These are phyloP conservation scores for Trichogramma evanescens DNA, from an alignment of 2,888 invertebrate genomes.

Conservation along the genomic window DNA sequence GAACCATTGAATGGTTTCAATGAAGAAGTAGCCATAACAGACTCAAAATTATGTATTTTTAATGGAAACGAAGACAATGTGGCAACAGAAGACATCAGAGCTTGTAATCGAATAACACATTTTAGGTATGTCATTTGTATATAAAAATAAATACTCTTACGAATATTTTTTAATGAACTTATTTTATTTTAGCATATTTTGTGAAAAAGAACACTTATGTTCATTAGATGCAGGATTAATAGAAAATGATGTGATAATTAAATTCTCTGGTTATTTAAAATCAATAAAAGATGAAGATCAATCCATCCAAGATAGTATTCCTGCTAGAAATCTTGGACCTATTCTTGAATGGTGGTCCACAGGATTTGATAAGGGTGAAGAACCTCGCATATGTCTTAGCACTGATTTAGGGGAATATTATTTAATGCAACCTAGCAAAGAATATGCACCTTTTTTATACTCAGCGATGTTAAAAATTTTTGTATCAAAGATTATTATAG, in stretches of 20 bases:
- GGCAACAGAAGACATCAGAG: slow-evolving; percentile 52
- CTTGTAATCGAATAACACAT: slow-evolving; percentile 56
- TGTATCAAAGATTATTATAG: slow-evolving; percentile 71
- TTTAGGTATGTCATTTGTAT: slow-evolving; percentile 23
- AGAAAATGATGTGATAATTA: slow-evolving; percentile 66
- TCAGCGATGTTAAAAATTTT: slow-evolving; percentile 67
- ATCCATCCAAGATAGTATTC: slow-evolving; percentile 63
- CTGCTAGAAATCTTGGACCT: slow-evolving; percentile 71
- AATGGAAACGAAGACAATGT: slow-evolving; percentile 56
- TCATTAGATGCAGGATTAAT: slow-evolving; percentile 72
- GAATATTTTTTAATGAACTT: slow-evolving; percentile 1
- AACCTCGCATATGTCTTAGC: slow-evolving; percentile 2
- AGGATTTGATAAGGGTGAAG: slow-evolving; percentile 72
- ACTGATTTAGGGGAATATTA: slow-evolving; percentile 56
- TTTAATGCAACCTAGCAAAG: slow-evolving; percentile 64
- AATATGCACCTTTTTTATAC: slow-evolving; percentile 64
- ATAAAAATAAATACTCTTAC: slow-evolving; percentile 1
- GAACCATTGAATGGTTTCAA: slow-evolving; percentile 69
- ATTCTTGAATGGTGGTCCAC: slow-evolving; percentile 78
- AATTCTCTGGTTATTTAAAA: slow-evolving; percentile 74
- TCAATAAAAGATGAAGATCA: slow-evolving; percentile 69
- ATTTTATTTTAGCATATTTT: slow-evolving; percentile 57
- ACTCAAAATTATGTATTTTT: slow-evolving; percentile 65
- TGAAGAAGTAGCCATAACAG: slow-evolving; percentile 67
- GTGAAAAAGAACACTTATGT: slow-evolving; percentile 70